Evolutionary conservation across 2,797 vertebrate genomes (phyloP), one percentile per base, ranked within the genome.

Genomic region (Lates japonicus): DNA sequence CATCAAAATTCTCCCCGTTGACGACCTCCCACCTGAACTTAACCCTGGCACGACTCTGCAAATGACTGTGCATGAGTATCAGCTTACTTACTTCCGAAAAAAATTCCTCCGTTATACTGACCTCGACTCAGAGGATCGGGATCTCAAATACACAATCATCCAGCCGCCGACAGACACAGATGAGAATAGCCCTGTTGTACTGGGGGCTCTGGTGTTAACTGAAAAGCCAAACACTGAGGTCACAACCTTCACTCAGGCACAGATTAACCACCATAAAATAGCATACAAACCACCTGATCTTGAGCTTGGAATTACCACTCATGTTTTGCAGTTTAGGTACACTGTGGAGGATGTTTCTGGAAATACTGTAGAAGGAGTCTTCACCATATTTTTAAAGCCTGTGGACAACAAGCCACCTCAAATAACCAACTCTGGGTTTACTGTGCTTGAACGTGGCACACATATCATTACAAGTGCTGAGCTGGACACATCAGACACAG

Each of bases 221-320:
- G 98, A 99, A 76, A 95, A 93, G 75, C 97, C 97, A 57, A 94
- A 95, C 16, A 89, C 90, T 1, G 91, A 95, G 84, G 95, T 99
- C 57, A 95, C 88, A 0, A 97, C 95, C 84, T 99, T 99, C 88
- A 98, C 97, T 17, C 98, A 99, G 90, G 98, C 98, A 5, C 98
- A 99, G 93, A 96, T 99, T 83, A 99, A 99, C 81, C 98, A 99
- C 76, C 98, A 98, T 83, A 99, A 99, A 94, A 97, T 99, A 78
- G 93, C 97, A 0, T 99, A 97, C 88, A 97, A 92, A 58, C 98
- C 98, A 0, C 98, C 98, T 0, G 96, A 98, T 81, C 90, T 97
- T 20, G 98, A 99, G 69, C 93, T 99, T 6, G 98, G 98, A 0
- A 98, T 99, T 74, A 98, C 97, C 31, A 91, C 96, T 35, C 97